phyloP scores from a whole-genome alignment of 2,113 vertebrate species.

The Elgaria multicarinata region DNA sequence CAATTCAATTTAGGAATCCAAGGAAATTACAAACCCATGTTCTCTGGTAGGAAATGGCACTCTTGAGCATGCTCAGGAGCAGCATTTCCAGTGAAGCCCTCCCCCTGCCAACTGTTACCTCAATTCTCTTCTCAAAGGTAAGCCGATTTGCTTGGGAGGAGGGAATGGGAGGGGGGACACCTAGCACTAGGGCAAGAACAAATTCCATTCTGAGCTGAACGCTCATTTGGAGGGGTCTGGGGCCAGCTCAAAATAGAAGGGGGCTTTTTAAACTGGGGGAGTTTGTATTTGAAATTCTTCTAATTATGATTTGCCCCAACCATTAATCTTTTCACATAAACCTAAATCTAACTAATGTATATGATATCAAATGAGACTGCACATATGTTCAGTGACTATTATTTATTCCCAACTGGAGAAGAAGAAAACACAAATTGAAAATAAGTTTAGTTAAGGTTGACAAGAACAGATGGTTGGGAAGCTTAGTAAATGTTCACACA shows the following conservation, averaged over 20 bases:
- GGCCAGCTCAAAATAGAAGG: neutral
- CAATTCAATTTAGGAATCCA: neutral
- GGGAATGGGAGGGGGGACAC: neutral
- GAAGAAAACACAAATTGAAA: conserved; percentile 21
- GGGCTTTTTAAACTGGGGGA: neutral
- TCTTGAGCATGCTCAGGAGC: neutral
- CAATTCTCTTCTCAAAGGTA: neutral
- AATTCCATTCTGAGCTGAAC: neutral
- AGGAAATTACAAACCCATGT: neutral
- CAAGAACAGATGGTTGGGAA: conserved; percentile 18
- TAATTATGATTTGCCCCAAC: neutral
- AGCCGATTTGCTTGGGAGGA: neutral
- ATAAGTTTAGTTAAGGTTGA: conserved; percentile 21
- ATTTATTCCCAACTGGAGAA: conserved; percentile 11
- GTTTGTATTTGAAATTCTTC: neutral
- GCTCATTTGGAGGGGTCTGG: neutral
- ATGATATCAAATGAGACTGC: neutral
- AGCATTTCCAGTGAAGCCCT: neutral
- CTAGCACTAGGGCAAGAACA: neutral
- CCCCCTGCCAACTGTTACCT: neutral
- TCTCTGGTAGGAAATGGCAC: neutral
- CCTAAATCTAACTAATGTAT: neutral
- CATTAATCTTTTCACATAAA: neutral
- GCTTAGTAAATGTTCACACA: conserved; percentile 8
- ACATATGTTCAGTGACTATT: conserved; percentile 20